Base-by-base conservation (phyloP, 1,140 invertebrate genomes). In the Heliconius himera region DNA sequence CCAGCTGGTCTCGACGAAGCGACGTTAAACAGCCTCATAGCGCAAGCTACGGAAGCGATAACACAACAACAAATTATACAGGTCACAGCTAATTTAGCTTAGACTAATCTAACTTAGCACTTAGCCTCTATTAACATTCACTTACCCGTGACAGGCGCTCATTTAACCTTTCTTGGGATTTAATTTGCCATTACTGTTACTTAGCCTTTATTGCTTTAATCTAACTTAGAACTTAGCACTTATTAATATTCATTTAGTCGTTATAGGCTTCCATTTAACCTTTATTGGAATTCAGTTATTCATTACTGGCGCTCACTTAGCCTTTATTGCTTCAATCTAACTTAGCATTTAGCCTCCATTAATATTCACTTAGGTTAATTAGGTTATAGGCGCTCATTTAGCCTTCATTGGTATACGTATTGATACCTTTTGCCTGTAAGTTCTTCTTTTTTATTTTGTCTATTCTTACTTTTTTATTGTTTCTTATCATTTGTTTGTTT, bases 21-120 rank as follows among this genome's bases (percentile, higher is more conserved):
- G 79, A 95, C 94, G 73, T 86, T 95, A 87, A 94, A 94, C 90
- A 94, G 84, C 84, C 89, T 95, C 82, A 95, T 95, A 80, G 87
- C 94, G 18, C 94, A 95, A 87, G 94, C 94, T 81, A 95, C 91
- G 82, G 94, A 95, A 86, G 94, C 93, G 85, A 93, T 95, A 85
- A 94, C 90, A 5, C 94, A 95, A 90, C 94, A 95, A 83, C 94
- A 95, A 88, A 94, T 95, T 36, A 93, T 95, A 80, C 94, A 95
- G 93, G 93, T 94, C 90, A 90, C 33, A 86, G 46, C 72, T 70
- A 79, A 38, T 72, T 36, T 46, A 54, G 66, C 78, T 70, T 66
- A 72, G 70, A 38, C 70, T 72, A 72, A 29, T 72, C 70, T 72
- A 38, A 79, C 72, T 72, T 66, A 66, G 60, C 60, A 66, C 9